Evolutionary conservation across 2,113 vertebrate genomes (phyloP).

Genomic region (Delphinapterus leucas): DNA sequence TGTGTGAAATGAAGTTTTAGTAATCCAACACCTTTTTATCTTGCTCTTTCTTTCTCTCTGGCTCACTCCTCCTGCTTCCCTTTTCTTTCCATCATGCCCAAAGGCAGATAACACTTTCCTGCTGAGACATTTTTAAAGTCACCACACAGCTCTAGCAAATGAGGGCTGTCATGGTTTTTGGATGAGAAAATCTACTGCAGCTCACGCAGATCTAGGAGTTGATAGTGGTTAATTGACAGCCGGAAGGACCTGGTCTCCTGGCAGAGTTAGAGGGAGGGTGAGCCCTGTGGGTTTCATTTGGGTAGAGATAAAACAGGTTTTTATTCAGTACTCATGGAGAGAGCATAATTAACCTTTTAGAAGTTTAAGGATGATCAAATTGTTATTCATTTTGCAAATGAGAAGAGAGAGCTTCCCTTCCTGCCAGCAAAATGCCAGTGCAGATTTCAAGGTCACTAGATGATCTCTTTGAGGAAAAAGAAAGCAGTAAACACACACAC

Average conservation of each 20-base stretch:
- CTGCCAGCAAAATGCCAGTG: conserved; percentile 81
- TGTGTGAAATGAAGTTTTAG: background rate
- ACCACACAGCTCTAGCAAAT: conserved; percentile 78
- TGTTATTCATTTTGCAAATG: conserved; percentile 88
- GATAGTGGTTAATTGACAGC: conserved; percentile 86
- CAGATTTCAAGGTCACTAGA: conserved; percentile 85
- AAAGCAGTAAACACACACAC: conserved; percentile 18
- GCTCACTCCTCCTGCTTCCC: conserved; percentile 50
- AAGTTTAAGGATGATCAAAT: conserved; percentile 88
- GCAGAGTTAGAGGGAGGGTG: conserved; percentile 78
- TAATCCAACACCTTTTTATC: conserved; percentile 54
- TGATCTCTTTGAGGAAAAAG: conserved; percentile 76
- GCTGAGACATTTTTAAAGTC: conserved; percentile 80
- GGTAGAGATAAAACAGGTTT: conserved; percentile 85
- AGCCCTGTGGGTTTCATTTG: conserved; percentile 83
- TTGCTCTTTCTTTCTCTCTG: conserved; percentile 50
- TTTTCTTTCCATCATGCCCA: conserved; percentile 58
- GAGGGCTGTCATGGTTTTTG: conserved; percentile 79
- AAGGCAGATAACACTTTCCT: conserved; percentile 78
- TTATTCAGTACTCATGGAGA: conserved; percentile 83
- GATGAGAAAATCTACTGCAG: conserved; percentile 81
- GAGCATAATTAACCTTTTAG: conserved; percentile 87
- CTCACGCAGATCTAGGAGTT: conserved; percentile 79
- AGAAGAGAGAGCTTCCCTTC: conserved; percentile 80
- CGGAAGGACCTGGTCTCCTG: conserved; percentile 75